phyloP scores from a whole-genome alignment of 2,888 invertebrate species.

The Helobdella robusta region DNA sequence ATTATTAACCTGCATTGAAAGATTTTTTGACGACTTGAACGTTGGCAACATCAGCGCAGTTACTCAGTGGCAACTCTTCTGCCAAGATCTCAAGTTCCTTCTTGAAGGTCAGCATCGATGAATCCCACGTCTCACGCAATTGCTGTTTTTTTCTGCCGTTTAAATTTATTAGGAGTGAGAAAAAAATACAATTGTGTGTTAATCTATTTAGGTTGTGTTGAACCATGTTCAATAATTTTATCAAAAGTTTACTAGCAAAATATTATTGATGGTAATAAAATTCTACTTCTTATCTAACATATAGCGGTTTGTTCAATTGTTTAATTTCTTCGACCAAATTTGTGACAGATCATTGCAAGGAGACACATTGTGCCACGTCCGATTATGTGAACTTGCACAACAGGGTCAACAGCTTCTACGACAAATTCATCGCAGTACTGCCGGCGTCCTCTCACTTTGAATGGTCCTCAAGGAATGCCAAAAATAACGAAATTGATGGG shows the following conservation, averaged over 20 bases:
- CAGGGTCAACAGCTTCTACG: conserved; percentile 95
- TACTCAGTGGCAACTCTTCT: conserved; percentile 94
- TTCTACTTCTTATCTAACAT: not conserved
- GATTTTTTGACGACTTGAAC: conserved; percentile 63
- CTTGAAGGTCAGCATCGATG: conserved; percentile 67
- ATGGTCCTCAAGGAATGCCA: no score
- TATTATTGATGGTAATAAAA: not conserved
- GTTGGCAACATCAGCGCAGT: conserved; percentile 94
- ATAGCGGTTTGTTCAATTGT: not conserved
- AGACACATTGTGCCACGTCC: conserved; percentile 87
- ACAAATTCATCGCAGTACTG: conserved; percentile 94
- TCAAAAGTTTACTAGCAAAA: no score
- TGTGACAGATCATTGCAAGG: conserved; percentile 73
- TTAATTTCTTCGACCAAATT: no score
- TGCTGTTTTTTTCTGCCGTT: no score
- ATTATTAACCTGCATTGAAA: no score
- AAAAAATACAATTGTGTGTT: no score
- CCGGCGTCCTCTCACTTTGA: no score
- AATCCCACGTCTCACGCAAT: no score
- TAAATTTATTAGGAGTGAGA: no score
- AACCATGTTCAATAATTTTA: no score
- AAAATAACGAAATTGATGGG: no score
- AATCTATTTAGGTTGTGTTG: no score
- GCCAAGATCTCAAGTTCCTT: conserved; percentile 82
- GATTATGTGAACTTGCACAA: conserved; percentile 99